phyloP scores from a whole-genome alignment of 2,888 invertebrate species.

The Labia minor region DNA sequence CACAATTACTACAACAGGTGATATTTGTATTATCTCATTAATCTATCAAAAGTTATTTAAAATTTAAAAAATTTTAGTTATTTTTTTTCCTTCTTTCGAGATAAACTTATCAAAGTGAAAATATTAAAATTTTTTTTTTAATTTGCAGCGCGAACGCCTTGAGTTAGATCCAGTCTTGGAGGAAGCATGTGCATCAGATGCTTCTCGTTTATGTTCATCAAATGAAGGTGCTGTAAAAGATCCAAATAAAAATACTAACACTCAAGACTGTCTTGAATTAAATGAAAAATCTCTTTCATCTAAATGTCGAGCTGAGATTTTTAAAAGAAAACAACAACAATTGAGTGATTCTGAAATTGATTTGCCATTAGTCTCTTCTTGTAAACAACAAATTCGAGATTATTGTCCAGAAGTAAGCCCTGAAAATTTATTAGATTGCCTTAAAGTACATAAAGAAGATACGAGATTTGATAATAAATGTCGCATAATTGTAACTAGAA shows the following conservation, averaged over 20 bases:
- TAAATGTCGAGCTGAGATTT: conserved; percentile 67
- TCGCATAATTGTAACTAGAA: conserved; percentile 67
- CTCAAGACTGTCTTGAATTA: conserved; percentile 59
- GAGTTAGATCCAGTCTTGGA: conserved; percentile 75
- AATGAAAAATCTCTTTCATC: conserved; percentile 47
- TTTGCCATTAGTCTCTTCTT: conserved; percentile 70
- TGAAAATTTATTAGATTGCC: conserved; percentile 59
- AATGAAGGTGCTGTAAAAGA: neutral
- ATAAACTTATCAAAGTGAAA: too few species aligned
- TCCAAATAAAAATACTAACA: neutral
- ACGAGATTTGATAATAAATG: conserved; percentile 72
- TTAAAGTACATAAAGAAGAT: conserved; percentile 68
- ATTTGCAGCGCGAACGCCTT: conserved; percentile 70
- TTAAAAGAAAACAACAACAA: conserved; percentile 76
- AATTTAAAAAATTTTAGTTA: too few species aligned
- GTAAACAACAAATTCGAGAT: conserved; percentile 73
- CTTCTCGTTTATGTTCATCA: conserved; percentile 41
- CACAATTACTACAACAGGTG: conserved; percentile 67
- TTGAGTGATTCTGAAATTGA: conserved; percentile 78
- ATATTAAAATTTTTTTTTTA: too few species aligned
- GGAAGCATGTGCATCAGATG: conserved; percentile 68
- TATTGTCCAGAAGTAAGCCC: conserved; percentile 68
- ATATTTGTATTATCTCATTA: too few species aligned
- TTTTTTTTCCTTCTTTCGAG: too few species aligned
- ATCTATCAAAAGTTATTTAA: too few species aligned